phyloP scores from a whole-genome alignment of 1,140 invertebrate genomes.

The Aporrectodea caliginosa region DNA sequence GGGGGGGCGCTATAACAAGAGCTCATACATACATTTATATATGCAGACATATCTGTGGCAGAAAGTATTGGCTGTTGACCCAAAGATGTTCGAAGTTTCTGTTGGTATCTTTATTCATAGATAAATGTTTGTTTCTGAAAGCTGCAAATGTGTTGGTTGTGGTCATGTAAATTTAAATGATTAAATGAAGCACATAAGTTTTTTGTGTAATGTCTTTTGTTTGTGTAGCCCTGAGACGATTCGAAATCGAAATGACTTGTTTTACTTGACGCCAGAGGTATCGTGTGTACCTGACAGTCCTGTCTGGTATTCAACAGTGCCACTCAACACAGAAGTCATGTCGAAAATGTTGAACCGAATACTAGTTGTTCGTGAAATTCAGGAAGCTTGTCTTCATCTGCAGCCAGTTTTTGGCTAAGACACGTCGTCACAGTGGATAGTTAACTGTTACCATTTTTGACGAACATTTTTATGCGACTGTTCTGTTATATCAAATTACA shows the following conservation, averaged over 20 bases:
- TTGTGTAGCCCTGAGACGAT: conserved; percentile 79
- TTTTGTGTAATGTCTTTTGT: conserved; percentile 22
- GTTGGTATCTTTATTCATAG: neutral
- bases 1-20: too few species aligned
- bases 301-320: conserved; percentile 87
- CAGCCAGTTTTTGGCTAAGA: neutral
- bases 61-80: neutral
- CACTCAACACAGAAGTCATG: conserved; percentile 72
- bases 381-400: conserved; percentile 44
- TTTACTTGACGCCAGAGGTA: conserved; percentile 84
- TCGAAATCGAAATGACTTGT: conserved; percentile 83
- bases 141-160: neutral
- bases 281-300: conserved; percentile 92
- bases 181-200: too few species aligned
- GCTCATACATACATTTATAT: too few species aligned
- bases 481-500: too few species aligned
- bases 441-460: too few species aligned
- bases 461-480: neutral
- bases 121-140: neutral
- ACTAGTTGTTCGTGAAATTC: conserved; percentile 57
- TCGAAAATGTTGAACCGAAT: conserved; percentile 86
- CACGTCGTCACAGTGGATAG: too few species aligned
- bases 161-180: neutral
- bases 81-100: neutral
- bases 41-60: too few species aligned